Evolutionary conservation across 2,797 vertebrate species (phyloP).

Genomic region (Enteromius argenteus): DNA sequence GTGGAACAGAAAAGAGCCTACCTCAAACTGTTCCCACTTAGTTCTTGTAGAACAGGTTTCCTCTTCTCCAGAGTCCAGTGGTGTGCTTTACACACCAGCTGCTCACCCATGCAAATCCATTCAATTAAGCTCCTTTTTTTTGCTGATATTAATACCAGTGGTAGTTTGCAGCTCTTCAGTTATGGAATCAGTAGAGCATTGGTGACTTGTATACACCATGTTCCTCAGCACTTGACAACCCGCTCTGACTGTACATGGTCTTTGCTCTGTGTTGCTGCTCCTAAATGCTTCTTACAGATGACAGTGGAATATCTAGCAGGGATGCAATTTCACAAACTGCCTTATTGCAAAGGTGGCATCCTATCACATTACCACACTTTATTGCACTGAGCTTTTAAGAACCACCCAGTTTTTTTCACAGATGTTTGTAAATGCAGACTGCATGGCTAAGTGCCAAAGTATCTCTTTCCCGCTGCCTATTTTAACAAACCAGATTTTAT

Average conservation of each 20-base stretch:
- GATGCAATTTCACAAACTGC: not conserved
- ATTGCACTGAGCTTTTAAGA: not conserved
- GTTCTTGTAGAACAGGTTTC: not conserved
- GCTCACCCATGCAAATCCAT: too few relatives aligned
- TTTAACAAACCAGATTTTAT: not conserved
- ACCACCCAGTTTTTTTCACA: not conserved
- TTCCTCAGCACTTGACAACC: too few relatives aligned
- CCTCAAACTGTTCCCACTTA: not conserved
- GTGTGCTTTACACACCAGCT: too few relatives aligned
- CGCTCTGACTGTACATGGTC: not conserved
- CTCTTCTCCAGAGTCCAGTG: too few relatives aligned
- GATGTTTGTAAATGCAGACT: not conserved
- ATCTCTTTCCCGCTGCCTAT: not conserved
- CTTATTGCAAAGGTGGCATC: not conserved
- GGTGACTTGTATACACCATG: not conserved
- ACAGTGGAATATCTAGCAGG: not conserved
- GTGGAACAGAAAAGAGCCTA: not conserved
- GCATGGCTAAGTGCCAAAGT: not conserved
- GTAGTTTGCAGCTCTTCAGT: too few relatives aligned
- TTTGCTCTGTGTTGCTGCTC: too few relatives aligned
- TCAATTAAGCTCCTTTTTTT: not conserved
- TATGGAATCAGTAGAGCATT: too few relatives aligned
- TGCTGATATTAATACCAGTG: too few relatives aligned
- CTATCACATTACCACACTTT: not conserved
- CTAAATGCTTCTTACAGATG: too few relatives aligned